Evolutionary conservation across 2,888 invertebrate genomes (phyloP).

Genomic region (Eupithecia pulchellata): DNA sequence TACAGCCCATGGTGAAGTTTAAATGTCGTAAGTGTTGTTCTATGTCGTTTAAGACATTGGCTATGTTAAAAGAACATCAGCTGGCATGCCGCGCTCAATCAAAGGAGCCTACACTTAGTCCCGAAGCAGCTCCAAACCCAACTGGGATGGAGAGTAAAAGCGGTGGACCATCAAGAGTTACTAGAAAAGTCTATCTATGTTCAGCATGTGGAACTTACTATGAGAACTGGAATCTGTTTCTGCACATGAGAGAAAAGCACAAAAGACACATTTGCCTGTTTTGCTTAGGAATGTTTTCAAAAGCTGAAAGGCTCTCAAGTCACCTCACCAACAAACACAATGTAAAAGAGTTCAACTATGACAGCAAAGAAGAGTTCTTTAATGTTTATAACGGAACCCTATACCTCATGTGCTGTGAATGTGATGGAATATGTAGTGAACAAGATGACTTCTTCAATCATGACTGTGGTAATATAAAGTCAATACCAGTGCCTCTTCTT

Average conservation of each 20-base stretch:
- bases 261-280: conserved; percentile 92
- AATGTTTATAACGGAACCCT: conserved; percentile 88
- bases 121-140: conserved; percentile 67
- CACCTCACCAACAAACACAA: conserved; percentile 92
- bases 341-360: conserved; percentile 89
- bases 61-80: conserved; percentile 89
- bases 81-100: conserved; percentile 85
- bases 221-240: conserved; percentile 94
- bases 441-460: conserved; percentile 91
- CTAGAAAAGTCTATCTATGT: conserved; percentile 92
- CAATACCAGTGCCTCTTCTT: conserved; percentile 80
- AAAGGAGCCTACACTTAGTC: conserved; percentile 73
- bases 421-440: conserved; percentile 91
- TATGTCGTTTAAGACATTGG: conserved; percentile 87
- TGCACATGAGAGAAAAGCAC: conserved; percentile 94
- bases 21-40: conserved; percentile 91
- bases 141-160: conserved; percentile 58
- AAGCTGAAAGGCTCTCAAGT: conserved; percentile 91
- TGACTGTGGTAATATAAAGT: conserved; percentile 86
- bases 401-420: conserved; percentile 92
- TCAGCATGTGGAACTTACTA: conserved; percentile 93
- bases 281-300: conserved; percentile 93
- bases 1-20: conserved; percentile 89
- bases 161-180: conserved; percentile 85
- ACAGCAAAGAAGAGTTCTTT: conserved; percentile 88